Base-by-base conservation (phyloP, 2,113 vertebrate species). In the Pelvicachromis taeniatus region DNA sequence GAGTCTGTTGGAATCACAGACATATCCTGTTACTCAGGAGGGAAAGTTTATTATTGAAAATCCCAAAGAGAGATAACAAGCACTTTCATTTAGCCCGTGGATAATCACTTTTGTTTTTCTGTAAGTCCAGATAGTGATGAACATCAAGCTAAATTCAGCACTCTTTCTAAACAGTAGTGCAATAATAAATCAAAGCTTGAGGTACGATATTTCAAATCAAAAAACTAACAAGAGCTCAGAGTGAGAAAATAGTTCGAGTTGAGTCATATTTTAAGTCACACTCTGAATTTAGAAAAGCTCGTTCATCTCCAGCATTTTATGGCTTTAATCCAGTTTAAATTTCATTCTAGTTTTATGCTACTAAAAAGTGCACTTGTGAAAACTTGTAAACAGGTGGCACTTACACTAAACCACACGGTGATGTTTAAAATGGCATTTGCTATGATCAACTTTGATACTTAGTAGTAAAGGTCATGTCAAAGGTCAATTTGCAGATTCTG, bases 1-100 rank as follows among this genome's bases (percentile, higher is more conserved):
- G 79, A 85, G 77, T 29, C 54, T 56, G 26, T 19, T 77, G 48
- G 16, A 87, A 81, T 83, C 17, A 84, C 50, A 5, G 77, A 77
- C 48, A 82, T 26, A 91, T 95, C 94, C 95, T 95, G 88, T 88
- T 86, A 42, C 45, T 19, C 50, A 31, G 26, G 0, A 70, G 35
- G 88, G 85, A 92, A 92, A 85, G 86, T 90, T 88, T 86, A 4
- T 35, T 78, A n/a, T 91, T 85, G 55, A 19, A 73, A 70, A 56
- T 12, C 17, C 19, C 4, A 52, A 3, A 13, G 26, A 53, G 5
- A 21, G 78, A 88, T 85, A 61, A 85, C 21, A 26, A 16, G 8
- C 29, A 33, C 23, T 86, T 21, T 31, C 48, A 84, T 80, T 9
- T 8, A 0, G 12, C 3, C 4, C 4, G 10, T 2, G 1, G 8